phyloP scores from a whole-genome alignment of 2,797 vertebrate genomes.

The Mus spretus region DNA sequence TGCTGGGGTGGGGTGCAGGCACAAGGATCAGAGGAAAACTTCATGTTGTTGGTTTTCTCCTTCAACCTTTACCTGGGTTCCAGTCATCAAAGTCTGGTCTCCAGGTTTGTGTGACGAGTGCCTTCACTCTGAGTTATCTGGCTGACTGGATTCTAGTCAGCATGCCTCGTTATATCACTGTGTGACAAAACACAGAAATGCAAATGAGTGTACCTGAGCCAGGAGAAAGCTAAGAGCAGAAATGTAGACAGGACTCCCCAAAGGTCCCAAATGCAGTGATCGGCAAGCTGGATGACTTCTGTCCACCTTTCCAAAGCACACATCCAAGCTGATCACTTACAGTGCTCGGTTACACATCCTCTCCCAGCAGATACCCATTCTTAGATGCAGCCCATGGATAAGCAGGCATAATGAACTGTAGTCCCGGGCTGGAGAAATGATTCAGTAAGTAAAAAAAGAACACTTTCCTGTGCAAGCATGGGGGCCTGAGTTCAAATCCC shows the following conservation, averaged over 20 bases:
- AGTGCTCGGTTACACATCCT: background rate
- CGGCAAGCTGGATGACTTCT: background rate
- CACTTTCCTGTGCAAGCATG: background rate
- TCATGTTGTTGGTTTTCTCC: background rate
- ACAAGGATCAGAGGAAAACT: background rate
- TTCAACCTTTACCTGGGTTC: background rate
- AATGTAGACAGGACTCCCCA: background rate
- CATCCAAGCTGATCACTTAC: background rate
- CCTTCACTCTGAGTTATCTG: background rate
- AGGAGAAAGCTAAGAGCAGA: constrained; percentile 3
- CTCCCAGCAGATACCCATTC: background rate
- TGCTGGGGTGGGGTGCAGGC: background rate
- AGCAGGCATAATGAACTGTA: background rate
- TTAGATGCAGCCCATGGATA: background rate
- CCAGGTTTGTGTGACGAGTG: background rate
- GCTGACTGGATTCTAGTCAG: background rate
- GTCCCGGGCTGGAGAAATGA: background rate
- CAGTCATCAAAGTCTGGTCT: background rate
- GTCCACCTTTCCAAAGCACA: background rate
- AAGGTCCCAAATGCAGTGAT: background rate
- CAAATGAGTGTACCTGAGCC: constrained; percentile 10
- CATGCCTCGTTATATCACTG: background rate
- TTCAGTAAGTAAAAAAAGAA: background rate
- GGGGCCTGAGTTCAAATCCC: background rate
- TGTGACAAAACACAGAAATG: constrained; percentile 36